Percentiles rank a stretch among this genome's conserved stretches.
Evolutionary conservation across 2,113 vertebrate genomes (phyloP).

Genomic region (Formicarius rufipectus): DNA sequence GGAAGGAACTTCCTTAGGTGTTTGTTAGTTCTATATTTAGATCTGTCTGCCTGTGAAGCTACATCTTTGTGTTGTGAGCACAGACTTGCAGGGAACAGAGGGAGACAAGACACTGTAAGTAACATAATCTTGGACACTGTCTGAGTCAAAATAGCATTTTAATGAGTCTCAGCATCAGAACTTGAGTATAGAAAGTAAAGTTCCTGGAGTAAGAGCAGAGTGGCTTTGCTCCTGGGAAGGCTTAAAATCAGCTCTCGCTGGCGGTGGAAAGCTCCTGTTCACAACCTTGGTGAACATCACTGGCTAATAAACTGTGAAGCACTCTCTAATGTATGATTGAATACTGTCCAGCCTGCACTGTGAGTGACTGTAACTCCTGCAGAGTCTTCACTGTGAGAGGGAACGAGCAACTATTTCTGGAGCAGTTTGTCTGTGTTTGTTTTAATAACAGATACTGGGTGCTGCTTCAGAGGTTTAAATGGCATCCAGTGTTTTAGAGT

Average conservation of each 20-base stretch:
- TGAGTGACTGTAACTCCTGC: background rate
- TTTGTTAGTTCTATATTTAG: background rate
- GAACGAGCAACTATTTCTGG: background rate
- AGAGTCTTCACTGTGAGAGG: background rate
- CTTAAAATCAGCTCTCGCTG: background rate
- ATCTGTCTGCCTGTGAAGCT: background rate
- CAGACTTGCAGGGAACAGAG: background rate
- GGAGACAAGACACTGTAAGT: background rate
- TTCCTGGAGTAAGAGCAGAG: background rate
- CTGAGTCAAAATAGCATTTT: background rate
- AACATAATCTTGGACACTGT: background rate
- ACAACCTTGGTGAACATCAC: background rate
- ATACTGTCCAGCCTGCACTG: conserved; percentile 7
- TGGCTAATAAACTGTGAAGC: conserved; percentile 5
- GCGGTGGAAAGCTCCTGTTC: background rate
- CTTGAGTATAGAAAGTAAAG: background rate
- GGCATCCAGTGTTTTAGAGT: background rate
- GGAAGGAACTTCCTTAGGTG: background rate
- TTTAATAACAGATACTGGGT: conserved; percentile 23
- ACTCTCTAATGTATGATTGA: background rate
- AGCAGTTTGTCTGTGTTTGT: background rate
- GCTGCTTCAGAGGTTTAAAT: background rate
- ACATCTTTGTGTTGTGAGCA: background rate
- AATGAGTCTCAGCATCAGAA: background rate
- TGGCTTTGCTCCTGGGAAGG: background rate